These are phyloP conservation scores for Hycleus phaleratus DNA, from an alignment of 1,140 invertebrate genomes.

Conservation along the genomic window DNA sequence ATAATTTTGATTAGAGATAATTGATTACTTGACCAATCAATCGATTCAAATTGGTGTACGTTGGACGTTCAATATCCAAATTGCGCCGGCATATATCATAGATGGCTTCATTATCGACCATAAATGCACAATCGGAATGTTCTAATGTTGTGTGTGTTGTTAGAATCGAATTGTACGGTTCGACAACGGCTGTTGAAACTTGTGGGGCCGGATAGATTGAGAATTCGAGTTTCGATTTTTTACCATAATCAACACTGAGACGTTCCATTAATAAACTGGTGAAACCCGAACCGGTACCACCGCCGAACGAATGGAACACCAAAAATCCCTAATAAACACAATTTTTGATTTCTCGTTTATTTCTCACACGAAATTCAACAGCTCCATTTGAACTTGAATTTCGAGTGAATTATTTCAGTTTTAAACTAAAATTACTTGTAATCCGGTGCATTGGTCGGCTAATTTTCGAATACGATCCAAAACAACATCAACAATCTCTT, in stretches of 20 bases:
- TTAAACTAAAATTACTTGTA: slow-evolving; percentile 48
- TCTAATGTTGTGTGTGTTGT: slow-evolving; percentile 74
- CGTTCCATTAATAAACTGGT: slow-evolving; percentile 75
- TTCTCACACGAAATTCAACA: no score
- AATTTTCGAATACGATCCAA: slow-evolving; percentile 66
- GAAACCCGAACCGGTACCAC: slow-evolving; percentile 79
- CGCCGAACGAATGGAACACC: slow-evolving; percentile 80
- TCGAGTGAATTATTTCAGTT: no score
- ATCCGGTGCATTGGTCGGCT: slow-evolving; percentile 70
- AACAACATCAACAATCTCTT: slow-evolving; percentile 75
- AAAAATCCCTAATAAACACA: slow-evolving; percentile 57
- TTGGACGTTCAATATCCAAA: slow-evolving; percentile 76
- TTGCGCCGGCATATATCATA: slow-evolving; percentile 85
- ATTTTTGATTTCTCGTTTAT: neutral
- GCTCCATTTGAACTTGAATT: no score
- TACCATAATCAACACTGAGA: slow-evolving; percentile 70
- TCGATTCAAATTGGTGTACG: slow-evolving; percentile 72
- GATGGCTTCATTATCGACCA: slow-evolving; percentile 85
- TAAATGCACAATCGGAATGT: slow-evolving; percentile 76
- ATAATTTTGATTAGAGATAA: no score
- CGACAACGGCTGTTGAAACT: slow-evolving; percentile 74
- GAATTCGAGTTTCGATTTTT: slow-evolving; percentile 78
- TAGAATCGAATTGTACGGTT: slow-evolving; percentile 76
- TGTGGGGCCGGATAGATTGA: slow-evolving; percentile 82
- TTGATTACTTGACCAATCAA: slow-evolving; percentile 65